Percentiles rank a stretch among this genome's conserved stretches.
Conservation (phyloP, 2,797 vertebrate species). For the Stomatorhinus walkeri region DNA sequence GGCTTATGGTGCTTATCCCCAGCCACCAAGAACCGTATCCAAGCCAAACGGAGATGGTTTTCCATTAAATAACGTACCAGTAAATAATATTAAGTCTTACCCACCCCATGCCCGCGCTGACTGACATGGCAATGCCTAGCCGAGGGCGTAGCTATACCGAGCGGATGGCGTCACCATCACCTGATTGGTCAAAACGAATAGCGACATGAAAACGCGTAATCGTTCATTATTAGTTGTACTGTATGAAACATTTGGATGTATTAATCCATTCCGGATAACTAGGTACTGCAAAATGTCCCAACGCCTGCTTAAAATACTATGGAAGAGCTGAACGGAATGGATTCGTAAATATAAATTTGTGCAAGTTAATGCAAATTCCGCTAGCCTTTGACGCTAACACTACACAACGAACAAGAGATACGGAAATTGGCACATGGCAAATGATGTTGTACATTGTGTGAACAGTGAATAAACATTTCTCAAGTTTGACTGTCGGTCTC, state of each 20-base stretch:
- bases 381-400: neutral
- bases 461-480: neutral
- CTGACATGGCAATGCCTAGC: neutral
- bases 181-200: neutral
- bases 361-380: neutral
- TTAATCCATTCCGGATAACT: neutral
- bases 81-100: neutral
- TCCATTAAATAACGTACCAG: neutral
- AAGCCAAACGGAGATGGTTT: neutral
- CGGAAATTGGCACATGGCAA: neutral
- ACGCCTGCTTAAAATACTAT: neutral
- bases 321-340: neutral
- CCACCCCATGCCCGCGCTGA: neutral
- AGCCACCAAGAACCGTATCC: neutral
- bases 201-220: neutral
- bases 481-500: neutral
- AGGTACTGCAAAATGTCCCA: neutral
- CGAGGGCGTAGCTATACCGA: neutral
- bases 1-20: neutral
- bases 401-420: neutral
- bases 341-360: neutral
- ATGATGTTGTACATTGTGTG: neutral
- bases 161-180: neutral
- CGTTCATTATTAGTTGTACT: neutral
- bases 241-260: neutral